Conservation (phyloP, 1,140 invertebrate species). For the Pissodes strobi region DNA sequence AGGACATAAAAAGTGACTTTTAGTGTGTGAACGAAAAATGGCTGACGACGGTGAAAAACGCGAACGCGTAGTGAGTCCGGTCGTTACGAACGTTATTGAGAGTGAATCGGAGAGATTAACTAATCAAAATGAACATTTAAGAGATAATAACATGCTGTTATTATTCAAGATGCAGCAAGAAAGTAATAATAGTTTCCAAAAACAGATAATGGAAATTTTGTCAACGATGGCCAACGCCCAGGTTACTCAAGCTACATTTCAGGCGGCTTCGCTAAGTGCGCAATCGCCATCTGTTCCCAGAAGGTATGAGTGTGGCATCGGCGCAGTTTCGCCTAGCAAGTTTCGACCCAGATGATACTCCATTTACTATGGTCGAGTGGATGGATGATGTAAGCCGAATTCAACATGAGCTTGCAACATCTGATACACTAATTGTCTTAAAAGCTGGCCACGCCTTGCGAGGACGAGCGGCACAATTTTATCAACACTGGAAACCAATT, state of each 20-base stretch:
- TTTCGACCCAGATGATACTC: too few relatives aligned
- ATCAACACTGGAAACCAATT: conserved; percentile 20
- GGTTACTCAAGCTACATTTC: conserved; percentile 7
- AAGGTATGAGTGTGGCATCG: not conserved
- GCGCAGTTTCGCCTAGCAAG: too few relatives aligned
- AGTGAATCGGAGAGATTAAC: not conserved
- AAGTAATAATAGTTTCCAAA: conserved; percentile 19
- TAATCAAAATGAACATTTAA: not conserved
- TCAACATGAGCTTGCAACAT: conserved; percentile 25
- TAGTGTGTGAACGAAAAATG: not conserved
- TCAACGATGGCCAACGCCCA: conserved; percentile 18
- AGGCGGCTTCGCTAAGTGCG: not conserved
- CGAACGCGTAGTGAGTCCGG: not conserved
- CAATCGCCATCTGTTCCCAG: not conserved
- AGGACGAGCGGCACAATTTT: conserved; percentile 23
- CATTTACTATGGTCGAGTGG: not conserved
- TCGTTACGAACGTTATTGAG: not conserved
- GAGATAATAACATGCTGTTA: not conserved
- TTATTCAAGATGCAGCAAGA: conserved; percentile 11
- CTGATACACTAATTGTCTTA: conserved; percentile 26
- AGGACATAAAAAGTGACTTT: not conserved
- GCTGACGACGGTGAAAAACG: not conserved
- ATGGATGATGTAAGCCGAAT: conserved; percentile 27
- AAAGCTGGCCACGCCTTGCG: conserved; percentile 26
- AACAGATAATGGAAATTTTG: conserved; percentile 19